These are phyloP conservation scores for Cebidichthys violaceus DNA, from an alignment of 2,113 vertebrate species.

Conservation along the genomic window DNA sequence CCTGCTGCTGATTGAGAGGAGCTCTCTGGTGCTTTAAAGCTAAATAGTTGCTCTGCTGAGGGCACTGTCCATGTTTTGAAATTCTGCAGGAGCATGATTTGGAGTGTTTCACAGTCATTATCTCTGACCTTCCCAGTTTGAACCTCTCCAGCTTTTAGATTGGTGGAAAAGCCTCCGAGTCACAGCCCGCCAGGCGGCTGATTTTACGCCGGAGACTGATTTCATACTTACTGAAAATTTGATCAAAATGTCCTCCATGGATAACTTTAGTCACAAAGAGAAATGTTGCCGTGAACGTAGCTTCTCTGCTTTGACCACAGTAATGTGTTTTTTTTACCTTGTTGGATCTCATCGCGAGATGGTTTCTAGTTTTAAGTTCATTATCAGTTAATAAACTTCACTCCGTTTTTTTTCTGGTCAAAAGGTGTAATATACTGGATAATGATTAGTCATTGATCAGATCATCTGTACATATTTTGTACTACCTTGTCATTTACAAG, in stretches of 20 bases:
- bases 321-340: not conserved
- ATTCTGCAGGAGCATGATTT: constrained; percentile 67
- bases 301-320: constrained; percentile 9
- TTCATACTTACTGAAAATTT: constrained; percentile 62
- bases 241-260: constrained; percentile 49
- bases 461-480: no score
- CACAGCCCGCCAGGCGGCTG: constrained; percentile 63
- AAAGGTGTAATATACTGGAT: no score
- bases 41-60: constrained; percentile 60
- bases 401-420: no score
- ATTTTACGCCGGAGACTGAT: constrained; percentile 59
- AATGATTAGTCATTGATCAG: not conserved
- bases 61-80: constrained; percentile 64
- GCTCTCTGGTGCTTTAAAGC: constrained; percentile 61
- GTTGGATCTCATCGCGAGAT: not conserved
- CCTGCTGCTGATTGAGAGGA: constrained; percentile 52
- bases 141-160: constrained; percentile 74
- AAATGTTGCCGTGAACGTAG: not conserved
- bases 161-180: constrained; percentile 70
- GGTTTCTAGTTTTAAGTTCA: not conserved
- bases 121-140: constrained; percentile 65
- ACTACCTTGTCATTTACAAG: no score
- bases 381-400: not conserved
- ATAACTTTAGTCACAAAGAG: constrained; percentile 32
- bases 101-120: constrained; percentile 73